These are phyloP conservation scores for Xestia c-nigrum DNA, from an alignment of 2,888 invertebrate species.

Conservation along the genomic window DNA sequence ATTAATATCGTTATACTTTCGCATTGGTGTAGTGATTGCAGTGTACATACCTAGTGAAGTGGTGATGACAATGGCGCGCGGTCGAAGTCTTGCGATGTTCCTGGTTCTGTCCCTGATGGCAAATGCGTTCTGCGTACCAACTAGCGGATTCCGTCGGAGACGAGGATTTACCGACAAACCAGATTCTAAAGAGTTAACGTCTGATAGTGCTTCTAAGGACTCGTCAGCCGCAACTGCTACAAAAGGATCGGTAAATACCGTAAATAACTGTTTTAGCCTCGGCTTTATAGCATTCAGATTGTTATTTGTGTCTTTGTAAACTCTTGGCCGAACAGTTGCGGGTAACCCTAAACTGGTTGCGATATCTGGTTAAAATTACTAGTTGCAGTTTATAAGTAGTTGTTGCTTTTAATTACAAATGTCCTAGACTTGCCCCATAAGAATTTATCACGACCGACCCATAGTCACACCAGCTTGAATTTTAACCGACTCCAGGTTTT, in stretches of 20 bases:
- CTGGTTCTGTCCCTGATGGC: slow-evolving; percentile 75
- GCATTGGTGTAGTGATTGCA: slow-evolving; percentile 62
- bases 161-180: slow-evolving; percentile 55
- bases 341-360: slow-evolving; percentile 1
- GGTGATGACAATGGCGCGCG: slow-evolving; percentile 75
- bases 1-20: slow-evolving; percentile 29
- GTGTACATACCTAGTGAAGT: slow-evolving; percentile 38
- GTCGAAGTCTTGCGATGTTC: slow-evolving; percentile 66
- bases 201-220: slow-evolving; percentile 27
- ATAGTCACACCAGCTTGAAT: no score
- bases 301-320: neutral
- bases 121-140: slow-evolving; percentile 77
- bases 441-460: no score
- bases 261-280: neutral
- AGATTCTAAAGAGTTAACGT: slow-evolving; percentile 23
- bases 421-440: neutral
- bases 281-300: neutral
- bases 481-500: neutral
- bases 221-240: neutral
- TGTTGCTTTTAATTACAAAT: neutral
- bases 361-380: slow-evolving; percentile 8
- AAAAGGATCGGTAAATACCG: slow-evolving; percentile 25
- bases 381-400: neutral
- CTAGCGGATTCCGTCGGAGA: slow-evolving; percentile 54
- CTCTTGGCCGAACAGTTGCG: slow-evolving; percentile 1